These are phyloP conservation scores for Sebastes flavidus DNA, from an alignment of 2,797 vertebrate genomes.

Conservation along the genomic window DNA sequence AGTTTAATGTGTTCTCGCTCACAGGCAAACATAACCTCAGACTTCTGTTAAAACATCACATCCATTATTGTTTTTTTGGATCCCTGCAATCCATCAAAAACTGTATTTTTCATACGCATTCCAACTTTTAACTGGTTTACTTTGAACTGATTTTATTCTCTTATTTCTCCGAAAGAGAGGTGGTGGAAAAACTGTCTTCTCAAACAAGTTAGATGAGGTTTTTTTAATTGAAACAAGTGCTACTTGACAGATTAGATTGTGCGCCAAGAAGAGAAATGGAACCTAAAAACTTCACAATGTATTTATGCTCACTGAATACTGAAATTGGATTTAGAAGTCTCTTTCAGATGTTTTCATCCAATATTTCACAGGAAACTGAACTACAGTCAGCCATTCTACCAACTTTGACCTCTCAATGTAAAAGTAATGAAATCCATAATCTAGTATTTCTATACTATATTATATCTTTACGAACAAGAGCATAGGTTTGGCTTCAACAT, in stretches of 20 bases:
- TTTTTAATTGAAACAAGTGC: not conserved
- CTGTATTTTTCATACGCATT: not conserved
- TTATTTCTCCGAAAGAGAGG: not conserved
- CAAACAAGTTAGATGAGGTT: not conserved
- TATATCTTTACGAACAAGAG: not conserved
- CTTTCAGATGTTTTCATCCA: not conserved
- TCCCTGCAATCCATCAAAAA: constrained; percentile 3
- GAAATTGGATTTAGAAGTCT: constrained; percentile 16
- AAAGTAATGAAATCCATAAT: not conserved
- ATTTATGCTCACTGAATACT: constrained; percentile 11
- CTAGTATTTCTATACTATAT: not conserved
- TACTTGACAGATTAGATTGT: not conserved
- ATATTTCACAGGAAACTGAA: not conserved
- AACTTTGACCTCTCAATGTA: not conserved
- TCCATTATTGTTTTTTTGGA: not conserved
- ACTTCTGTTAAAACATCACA: not conserved
- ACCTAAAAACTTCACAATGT: not conserved
- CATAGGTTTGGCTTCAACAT: not conserved
- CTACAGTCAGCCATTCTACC: not conserved
- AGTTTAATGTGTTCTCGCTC: constrained; percentile 12
- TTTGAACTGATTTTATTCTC: not conserved
- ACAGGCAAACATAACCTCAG: not conserved
- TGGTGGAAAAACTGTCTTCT: not conserved
- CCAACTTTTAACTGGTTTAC: not conserved
- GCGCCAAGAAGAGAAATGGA: not conserved